A percentile compares a stretch with the other conserved stretches of the same genome.
Evolutionary conservation across 2,888 invertebrate genomes (phyloP).

Genomic region (Scotopteryx bipunctaria): DNA sequence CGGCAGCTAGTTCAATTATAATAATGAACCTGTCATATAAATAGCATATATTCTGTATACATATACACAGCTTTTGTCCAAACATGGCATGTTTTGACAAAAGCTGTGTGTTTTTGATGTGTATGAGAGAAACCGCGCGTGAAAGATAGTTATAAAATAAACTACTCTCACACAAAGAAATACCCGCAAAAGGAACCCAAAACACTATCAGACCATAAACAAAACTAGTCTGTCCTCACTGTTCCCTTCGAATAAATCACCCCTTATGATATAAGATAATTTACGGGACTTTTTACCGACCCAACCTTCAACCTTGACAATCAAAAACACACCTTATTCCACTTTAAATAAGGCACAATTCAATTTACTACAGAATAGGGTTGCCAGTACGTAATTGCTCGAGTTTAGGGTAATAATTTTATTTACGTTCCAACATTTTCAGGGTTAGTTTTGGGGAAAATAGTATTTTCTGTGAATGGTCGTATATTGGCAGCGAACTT

Average conservation of each 20-base stretch:
- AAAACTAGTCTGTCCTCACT: conserved; percentile 30
- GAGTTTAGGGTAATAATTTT: conserved; percentile 42
- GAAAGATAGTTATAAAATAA: no score
- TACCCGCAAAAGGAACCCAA: neutral
- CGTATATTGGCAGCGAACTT: conserved; percentile 19
- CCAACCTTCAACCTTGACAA: conserved; percentile 15
- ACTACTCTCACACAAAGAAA: neutral
- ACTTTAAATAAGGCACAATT: conserved; percentile 11
- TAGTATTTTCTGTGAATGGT: conserved; percentile 31
- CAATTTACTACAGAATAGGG: conserved; percentile 16
- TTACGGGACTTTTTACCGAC: conserved; percentile 35
- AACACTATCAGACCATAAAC: conserved; percentile 22
- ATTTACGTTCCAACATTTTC: conserved; percentile 37
- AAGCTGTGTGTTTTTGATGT: no score
- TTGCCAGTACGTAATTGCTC: conserved; percentile 38
- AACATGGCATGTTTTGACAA: no score
- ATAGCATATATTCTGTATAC: no score
- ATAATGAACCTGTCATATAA: no score
- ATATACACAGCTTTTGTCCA: no score
- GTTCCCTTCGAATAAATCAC: conserved; percentile 33
- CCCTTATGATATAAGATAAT: conserved; percentile 34
- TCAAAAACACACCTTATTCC: conserved; percentile 26
- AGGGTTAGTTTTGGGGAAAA: conserved; percentile 30
- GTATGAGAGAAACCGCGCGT: no score
- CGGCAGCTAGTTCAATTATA: no score